Conservation (phyloP, 2,113 vertebrate genomes). For the Phycodurus eques region DNA sequence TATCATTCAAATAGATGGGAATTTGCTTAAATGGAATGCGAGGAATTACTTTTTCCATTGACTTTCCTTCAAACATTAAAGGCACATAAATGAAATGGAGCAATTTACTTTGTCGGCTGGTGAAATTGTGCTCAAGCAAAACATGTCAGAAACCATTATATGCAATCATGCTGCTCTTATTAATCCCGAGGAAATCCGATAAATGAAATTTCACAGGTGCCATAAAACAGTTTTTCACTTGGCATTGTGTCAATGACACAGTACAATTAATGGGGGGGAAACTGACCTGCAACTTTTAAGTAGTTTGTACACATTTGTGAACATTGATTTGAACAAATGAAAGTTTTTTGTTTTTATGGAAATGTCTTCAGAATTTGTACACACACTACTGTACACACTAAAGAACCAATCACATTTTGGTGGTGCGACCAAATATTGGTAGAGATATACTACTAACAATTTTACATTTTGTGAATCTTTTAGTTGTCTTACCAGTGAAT, state of each 20-base stretch:
- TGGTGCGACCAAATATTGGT: too few species aligned
- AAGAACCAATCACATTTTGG: too few species aligned
- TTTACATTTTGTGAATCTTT: too few species aligned
- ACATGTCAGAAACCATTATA: slow-evolving; percentile 85
- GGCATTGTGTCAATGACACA: slow-evolving; percentile 28
- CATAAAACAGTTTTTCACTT: slow-evolving; percentile 41
- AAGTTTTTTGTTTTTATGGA: too few species aligned
- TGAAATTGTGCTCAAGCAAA: slow-evolving; percentile 75
- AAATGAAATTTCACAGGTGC: slow-evolving; percentile 60
- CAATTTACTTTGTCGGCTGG: slow-evolving; percentile 79
- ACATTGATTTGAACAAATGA: too few species aligned
- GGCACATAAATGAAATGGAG: slow-evolving; percentile 84
- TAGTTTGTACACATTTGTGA: slow-evolving; percentile 13
- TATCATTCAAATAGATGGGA: slow-evolving; percentile 81
- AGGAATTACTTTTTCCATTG: slow-evolving; percentile 94
- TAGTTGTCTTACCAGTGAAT: too few species aligned
- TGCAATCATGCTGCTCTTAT: slow-evolving; percentile 79
- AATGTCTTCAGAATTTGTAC: too few species aligned
- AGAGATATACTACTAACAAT: too few species aligned
- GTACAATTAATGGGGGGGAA: neutral
- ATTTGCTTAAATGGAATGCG: slow-evolving; percentile 80
- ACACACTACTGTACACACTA: too few species aligned
- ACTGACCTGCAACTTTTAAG: slow-evolving; percentile 35
- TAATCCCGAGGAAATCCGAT: slow-evolving; percentile 64
- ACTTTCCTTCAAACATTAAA: slow-evolving; percentile 87